Conservation (phyloP, 1,140 invertebrate genomes). For the Physella acuta region DNA sequence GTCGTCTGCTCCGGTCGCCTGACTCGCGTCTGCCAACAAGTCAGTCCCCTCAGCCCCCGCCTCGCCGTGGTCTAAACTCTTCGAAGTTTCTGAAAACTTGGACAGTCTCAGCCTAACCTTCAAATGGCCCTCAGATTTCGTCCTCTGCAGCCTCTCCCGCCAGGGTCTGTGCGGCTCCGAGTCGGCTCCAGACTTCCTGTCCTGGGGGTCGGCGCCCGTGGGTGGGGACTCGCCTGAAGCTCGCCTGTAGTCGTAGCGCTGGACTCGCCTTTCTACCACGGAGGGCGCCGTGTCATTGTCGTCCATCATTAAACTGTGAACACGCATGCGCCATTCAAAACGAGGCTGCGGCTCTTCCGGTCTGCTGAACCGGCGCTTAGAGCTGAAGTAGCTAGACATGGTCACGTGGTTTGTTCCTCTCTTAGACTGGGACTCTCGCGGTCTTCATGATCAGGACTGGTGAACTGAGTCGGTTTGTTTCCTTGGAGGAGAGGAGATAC, state of each 20-base stretch:
- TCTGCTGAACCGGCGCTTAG: background rate
- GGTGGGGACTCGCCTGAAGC: background rate
- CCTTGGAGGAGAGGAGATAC: too few species aligned
- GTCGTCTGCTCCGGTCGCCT: too few species aligned
- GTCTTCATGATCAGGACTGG: too few species aligned
- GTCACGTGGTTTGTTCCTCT: too few species aligned
- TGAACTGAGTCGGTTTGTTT: too few species aligned
- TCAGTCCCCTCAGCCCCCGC: background rate
- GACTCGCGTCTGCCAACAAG: too few species aligned
- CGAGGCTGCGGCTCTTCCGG: conserved; percentile 19
- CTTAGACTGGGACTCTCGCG: too few species aligned
- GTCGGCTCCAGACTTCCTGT: background rate
- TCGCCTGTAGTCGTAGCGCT: background rate
- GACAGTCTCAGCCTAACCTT: conserved; percentile 17
- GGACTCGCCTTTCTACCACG: background rate
- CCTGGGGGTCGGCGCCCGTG: background rate
- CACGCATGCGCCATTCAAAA: conserved; percentile 21
- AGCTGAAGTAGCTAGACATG: conserved; percentile 17
- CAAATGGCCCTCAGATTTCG: conserved; percentile 19
- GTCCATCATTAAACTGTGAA: conserved; percentile 21
- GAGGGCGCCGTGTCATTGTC: background rate
- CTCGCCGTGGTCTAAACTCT: conserved; percentile 12
- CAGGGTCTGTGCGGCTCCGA: background rate
- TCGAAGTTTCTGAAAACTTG: background rate
- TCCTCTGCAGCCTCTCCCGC: conserved; percentile 7